Base-by-base conservation (phyloP, 2,113 vertebrate genomes). In the Eulemur macaco region DNA sequence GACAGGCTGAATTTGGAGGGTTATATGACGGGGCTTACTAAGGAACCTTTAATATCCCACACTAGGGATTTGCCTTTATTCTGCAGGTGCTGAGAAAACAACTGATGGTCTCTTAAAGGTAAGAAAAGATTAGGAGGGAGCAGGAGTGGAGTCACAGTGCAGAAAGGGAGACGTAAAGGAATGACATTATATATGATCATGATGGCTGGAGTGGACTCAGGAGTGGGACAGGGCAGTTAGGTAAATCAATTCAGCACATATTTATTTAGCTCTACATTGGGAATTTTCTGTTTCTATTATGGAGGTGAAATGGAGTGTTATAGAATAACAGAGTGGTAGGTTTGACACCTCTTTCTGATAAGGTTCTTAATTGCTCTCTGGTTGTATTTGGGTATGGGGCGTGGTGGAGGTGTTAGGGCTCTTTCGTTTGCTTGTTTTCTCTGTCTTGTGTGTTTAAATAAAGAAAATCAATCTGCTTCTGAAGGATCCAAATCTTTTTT, bases 381-480 rank as follows among this genome's bases (percentile, higher is more conserved):
- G 23, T 60, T 34, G 31, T 50, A 9, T 93, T 63, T 23, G n/a
- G 39, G 56, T n/a, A 5, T 34, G 71, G 39, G 39, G 5, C 11
- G 29, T 50, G 58, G 29, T 50, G 58, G n/a, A 78, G 47, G 10
- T 17, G 5, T 18, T 63, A 60, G 37, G 0, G 12, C 31, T 34
- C 17, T 17, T 74, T 34, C 52, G 9, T 31, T 77, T 77, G 29
- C 29, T 25, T 76, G 45, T 50, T 82, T 83, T 45, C 21, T 85
- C 42, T 92, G 42, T 54, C 34, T 94, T 94, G 4, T 25, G 17
- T 78, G 42, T 71, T 83, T 52, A 86, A 89, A 56, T 50, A 50
- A 76, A 97, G 34, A 86, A 92, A 92, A 88, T 82, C 25, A 80
- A 92, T 8, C 27, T 69, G 25, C 42, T 95, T 85, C 73, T 74